Evolutionary conservation across 1,140 invertebrate genomes (phyloP), one percentile per base, ranked within the genome.

Genomic region (Bombyx mandarina): DNA sequence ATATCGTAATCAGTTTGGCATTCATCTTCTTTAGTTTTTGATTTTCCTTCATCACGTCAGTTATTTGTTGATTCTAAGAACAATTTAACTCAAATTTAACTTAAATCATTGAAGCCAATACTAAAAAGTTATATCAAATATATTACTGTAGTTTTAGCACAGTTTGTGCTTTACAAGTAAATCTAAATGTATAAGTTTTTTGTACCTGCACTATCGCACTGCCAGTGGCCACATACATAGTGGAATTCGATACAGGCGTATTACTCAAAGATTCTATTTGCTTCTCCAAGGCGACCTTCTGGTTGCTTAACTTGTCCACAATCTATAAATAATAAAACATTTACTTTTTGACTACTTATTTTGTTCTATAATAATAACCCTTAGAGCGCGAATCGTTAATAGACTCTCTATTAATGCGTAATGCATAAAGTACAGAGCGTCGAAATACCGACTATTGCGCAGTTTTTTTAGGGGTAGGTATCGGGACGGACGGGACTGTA

Each of bases 141-240:
- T 35, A 3, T 35, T 35, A 35, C 26, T 2, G 26, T 35, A 3
- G 2, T 35, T 35, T 35, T 35, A 3, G 2, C 26, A 35, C 26
- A 35, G 4, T 35, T 5, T 35, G 2, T 35, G 2, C 26, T 26
- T 7, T 8, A 51, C 7, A 35, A 6, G 42, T 26, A 51, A 35
- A 51, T 51, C 2, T 7, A 51, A 18, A 46, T 8, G 5, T 55
- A 18, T 5, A 9, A 45, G 42, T 45, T 3, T 47, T 42, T 3
- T 8, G 9, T 69, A 83, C 82, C 78, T 86, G 82, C 6, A 86
- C 80, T 10, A 86, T 83, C 42, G 79, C 77, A 54, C 82, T 86
- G 56, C 82, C 82, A n/a, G 80, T 83, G 45, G 80, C 76, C 2
- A 82, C 75, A 55, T 71, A 80, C 22, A 75, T 54, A 47, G 61